Base-by-base conservation (phyloP, 2,888 invertebrate species). In the Stenichneumon culpator region DNA sequence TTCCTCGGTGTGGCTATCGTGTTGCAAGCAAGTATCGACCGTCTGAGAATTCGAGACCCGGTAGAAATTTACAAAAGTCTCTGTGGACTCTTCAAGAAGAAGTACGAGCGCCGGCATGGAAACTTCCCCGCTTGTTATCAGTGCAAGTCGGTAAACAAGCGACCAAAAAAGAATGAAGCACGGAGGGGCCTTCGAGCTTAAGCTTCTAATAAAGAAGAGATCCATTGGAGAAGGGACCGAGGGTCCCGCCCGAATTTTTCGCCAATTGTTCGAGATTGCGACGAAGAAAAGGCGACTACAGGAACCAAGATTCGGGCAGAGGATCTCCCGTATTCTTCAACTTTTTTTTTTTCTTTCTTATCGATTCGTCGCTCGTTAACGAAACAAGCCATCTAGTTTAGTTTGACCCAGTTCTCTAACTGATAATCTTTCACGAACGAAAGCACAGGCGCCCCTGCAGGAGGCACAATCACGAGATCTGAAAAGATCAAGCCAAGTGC, bases 1-100 rank as follows among this genome's bases (percentile, higher is more conserved):
- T 93, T 93, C 93, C 32, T 36, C 36, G 60, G n/a, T 70, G 60
- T 19, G 36, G 54, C 60, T 93, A 93, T 93, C 92, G 89, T 88
- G 82, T 93, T 92, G 88, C 92, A 87, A 80, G 83, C 86, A 86
- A 25, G 52, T 75, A 75, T 75, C 75, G 65, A 75, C 36, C 75
- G 36, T 50, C 3, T n/a, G 63, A 28, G 19, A 16, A 63, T 32
- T 63, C 63, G 63, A 63, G 63, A 63, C 63, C 63, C n/a, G 11
- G 32, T 5, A 28, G 36, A 63, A 63, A 36, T 63, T 63, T 25
- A 57, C 57, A 57, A 57, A 57, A 25, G 57, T 57, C 57, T 57
- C 25, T 3, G 57, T 57, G 57, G 22, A 25, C 22, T 57, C 57
- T 25, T 4, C 11, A 25, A 11, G 22, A 25, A 22, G 57, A 57